These are phyloP conservation scores for Euspilapteryx auroguttella DNA, from an alignment of 2,888 invertebrate species.

Conservation along the genomic window DNA sequence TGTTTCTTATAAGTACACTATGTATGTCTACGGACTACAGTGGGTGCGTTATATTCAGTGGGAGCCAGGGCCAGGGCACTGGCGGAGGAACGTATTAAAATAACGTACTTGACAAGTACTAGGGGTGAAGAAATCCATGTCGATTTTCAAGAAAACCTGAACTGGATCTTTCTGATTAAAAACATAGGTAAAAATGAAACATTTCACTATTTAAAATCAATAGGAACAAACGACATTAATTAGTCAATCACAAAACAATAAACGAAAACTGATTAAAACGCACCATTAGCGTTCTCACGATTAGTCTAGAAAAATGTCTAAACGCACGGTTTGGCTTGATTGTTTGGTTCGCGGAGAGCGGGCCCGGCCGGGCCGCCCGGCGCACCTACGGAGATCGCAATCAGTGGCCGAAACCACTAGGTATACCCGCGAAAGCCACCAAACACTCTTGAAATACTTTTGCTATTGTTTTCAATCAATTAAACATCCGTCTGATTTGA, in stretches of 20 bases:
- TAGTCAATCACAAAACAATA: conserved; percentile 51
- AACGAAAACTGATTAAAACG: conserved; percentile 29
- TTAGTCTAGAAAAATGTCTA: conserved; percentile 23
- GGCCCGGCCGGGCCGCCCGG: too few relatives aligned
- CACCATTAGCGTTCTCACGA: conserved; percentile 42
- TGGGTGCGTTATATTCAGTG: conserved; percentile 39
- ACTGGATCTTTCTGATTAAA: conserved; percentile 47
- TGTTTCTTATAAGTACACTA: conserved; percentile 58
- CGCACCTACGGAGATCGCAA: conserved; percentile 56
- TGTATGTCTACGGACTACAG: conserved; percentile 44
- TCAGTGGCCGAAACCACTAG: conserved; percentile 30
- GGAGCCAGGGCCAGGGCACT: conserved; percentile 16
- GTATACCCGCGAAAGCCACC: conserved; percentile 34
- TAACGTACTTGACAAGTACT: too few relatives aligned
- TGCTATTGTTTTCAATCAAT: too few relatives aligned
- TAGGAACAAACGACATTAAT: conserved; percentile 57
- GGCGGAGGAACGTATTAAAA: too few relatives aligned
- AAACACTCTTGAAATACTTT: too few relatives aligned
- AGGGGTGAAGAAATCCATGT: conserved; percentile 42
- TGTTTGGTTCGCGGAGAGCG: conserved; percentile 53
- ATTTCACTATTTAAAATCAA: conserved; percentile 24
- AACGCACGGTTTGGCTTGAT: conserved; percentile 53
- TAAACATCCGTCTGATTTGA: too few relatives aligned
- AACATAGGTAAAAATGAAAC: conserved; percentile 15
- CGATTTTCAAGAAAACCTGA: conserved; percentile 56